These are phyloP conservation scores for Kryptolebias marmoratus DNA, from an alignment of 2,113 vertebrate species.

Conservation along the genomic window DNA sequence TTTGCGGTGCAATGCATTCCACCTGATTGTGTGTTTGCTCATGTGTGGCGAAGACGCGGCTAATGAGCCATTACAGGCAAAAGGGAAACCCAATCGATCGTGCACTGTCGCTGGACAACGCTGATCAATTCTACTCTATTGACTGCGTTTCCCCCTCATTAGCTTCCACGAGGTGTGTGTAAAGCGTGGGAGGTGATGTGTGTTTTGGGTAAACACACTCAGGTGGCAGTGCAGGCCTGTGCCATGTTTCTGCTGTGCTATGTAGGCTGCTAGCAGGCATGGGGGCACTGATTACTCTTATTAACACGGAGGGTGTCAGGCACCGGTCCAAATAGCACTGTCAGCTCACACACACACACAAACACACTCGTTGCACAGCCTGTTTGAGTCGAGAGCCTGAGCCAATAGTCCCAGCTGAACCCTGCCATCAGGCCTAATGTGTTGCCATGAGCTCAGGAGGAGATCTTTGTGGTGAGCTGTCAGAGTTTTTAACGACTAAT, in stretches of 20 bases:
- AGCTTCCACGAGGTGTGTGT: constrained; percentile 53
- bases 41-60: constrained; percentile 56
- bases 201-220: constrained; percentile 88
- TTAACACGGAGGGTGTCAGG: constrained; percentile 94
- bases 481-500: constrained; percentile 88
- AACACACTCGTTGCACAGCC: constrained; percentile 70
- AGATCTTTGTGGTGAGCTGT: constrained; percentile 91
- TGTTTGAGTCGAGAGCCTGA: constrained; percentile 71
- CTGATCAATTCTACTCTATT: constrained; percentile 79
- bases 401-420: constrained; percentile 91
- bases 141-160: constrained; percentile 78
- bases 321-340: constrained; percentile 95
- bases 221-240: constrained; percentile 74
- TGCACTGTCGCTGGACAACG: constrained; percentile 68
- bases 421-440: constrained; percentile 84
- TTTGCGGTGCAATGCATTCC: constrained; percentile 44
- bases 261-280: constrained; percentile 90
- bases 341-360: constrained; percentile 79
- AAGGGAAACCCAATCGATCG: constrained; percentile 73
- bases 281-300: constrained; percentile 98
- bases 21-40: constrained; percentile 64
- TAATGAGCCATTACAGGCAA: constrained; percentile 75
- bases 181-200: constrained; percentile 63
- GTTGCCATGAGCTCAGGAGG: constrained; percentile 92
- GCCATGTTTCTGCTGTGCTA: constrained; percentile 91